Evolutionary conservation across 2,888 invertebrate species (phyloP).

Genomic region (Axea sp.): DNA sequence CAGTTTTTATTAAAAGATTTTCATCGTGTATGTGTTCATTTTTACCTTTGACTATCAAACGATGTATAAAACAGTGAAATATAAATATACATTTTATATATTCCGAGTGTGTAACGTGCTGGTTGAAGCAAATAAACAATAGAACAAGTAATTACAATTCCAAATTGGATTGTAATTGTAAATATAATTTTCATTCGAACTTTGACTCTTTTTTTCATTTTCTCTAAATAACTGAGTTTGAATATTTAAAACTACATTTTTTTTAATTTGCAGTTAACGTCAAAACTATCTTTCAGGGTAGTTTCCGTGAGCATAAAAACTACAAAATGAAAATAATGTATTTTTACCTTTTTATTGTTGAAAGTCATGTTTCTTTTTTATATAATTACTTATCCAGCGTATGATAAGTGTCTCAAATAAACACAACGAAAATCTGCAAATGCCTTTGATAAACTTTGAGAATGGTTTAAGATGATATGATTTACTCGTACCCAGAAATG

Average conservation of each 20-base stretch:
- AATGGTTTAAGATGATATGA: constrained; percentile 41
- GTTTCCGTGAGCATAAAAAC: too few relatives aligned
- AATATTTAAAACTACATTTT: too few relatives aligned
- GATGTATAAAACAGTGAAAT: constrained; percentile 32
- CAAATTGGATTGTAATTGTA: constrained; percentile 31
- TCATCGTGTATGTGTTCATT: constrained; percentile 21
- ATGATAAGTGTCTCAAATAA: constrained; percentile 30
- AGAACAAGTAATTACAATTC: constrained; percentile 42
- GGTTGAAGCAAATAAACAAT: constrained; percentile 25
- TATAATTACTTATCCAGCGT: constrained; percentile 25
- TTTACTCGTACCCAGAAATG: constrained; percentile 47
- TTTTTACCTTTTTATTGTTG: too few relatives aligned
- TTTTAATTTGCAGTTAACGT: too few relatives aligned
- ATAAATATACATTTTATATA: constrained; percentile 18
- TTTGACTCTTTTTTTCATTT: constrained; percentile 3
- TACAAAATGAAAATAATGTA: too few relatives aligned
- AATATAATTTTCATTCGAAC: constrained; percentile 31
- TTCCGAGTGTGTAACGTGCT: constrained; percentile 5
- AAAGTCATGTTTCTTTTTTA: not conserved
- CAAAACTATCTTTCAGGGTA: too few relatives aligned
- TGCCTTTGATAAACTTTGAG: constrained; percentile 38
- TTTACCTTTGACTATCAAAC: constrained; percentile 51
- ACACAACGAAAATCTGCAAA: constrained; percentile 35
- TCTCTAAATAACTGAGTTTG: too few relatives aligned
- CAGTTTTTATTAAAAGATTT: constrained; percentile 53